Percentiles rank a stretch among this genome's conserved stretches.
These are phyloP conservation scores for Seira sanloemensis DNA, from an alignment of 2,888 invertebrate genomes.

Conservation along the genomic window DNA sequence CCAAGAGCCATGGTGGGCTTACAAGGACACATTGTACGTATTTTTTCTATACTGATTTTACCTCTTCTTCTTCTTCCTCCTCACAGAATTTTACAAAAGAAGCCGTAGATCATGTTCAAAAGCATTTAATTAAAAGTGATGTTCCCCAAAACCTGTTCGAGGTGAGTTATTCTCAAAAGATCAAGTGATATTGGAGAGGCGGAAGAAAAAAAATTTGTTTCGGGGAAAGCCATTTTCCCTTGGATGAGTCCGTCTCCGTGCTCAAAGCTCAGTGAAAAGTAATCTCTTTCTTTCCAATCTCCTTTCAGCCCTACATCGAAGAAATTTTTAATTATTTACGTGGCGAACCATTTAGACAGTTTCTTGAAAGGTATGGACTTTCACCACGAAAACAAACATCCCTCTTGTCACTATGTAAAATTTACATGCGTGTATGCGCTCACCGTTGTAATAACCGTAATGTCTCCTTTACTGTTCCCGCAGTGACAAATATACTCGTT, in stretches of 20 bases:
- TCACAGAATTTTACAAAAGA: slow-evolving; percentile 98
- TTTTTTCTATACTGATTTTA: background rate
- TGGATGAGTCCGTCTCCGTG: background rate
- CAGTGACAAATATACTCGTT: slow-evolving; percentile 99
- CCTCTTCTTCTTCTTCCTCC: slow-evolving; percentile 74
- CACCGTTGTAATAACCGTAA: slow-evolving; percentile 26
- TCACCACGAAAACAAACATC: slow-evolving; percentile 2
- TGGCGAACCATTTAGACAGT: slow-evolving; percentile 97
- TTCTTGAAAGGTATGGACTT: slow-evolving; percentile 95
- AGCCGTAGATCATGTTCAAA: slow-evolving; percentile 97
- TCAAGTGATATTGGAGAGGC: no score
- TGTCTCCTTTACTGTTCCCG: slow-evolving; percentile 65
- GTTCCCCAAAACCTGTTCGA: slow-evolving; percentile 98
- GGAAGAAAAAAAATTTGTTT: background rate
- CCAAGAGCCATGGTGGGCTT: no score
- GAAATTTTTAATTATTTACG: slow-evolving; percentile 98
- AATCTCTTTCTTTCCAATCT: slow-evolving; percentile 72
- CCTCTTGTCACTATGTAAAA: background rate
- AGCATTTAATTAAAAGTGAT: slow-evolving; percentile 97
- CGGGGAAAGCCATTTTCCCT: background rate
- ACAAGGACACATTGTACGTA: background rate
- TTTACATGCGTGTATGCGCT: no score
- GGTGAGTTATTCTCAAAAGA: slow-evolving; percentile 80
- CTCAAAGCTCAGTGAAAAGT: background rate
- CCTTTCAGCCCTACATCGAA: slow-evolving; percentile 97